A percentile compares a stretch with the other conserved stretches of the same genome.
phyloP scores from a whole-genome alignment of 2,113 vertebrate species.

The Microcebus tavaratra region DNA sequence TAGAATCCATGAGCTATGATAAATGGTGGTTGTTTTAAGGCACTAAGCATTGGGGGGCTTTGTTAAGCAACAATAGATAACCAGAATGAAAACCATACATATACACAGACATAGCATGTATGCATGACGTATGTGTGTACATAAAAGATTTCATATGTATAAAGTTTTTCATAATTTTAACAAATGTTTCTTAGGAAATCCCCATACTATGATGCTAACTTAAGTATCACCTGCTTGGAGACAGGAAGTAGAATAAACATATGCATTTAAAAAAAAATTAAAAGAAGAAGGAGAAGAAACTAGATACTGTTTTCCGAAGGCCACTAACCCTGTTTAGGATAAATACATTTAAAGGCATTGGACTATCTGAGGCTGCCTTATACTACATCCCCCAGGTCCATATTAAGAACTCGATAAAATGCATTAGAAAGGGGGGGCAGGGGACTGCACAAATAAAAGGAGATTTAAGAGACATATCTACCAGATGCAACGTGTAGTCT shows the following conservation, averaged over 20 bases:
- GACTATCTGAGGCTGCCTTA: not conserved
- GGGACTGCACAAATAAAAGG: accelerated
- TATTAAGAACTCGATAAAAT: not conserved
- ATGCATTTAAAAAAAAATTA: not conserved
- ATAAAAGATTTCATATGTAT: not conserved
- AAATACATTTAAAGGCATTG: not conserved
- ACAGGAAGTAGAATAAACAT: not conserved
- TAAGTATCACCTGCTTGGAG: constrained; percentile 15
- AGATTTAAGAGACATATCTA: not conserved
- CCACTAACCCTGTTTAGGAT: not conserved
- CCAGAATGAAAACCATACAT: not conserved
- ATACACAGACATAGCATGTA: not conserved
- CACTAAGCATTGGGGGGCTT: not conserved
- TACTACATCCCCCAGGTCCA: not conserved
- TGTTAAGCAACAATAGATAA: not conserved
- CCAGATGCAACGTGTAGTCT: not conserved
- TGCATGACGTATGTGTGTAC: not conserved
- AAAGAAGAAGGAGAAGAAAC: not conserved
- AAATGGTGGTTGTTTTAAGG: not conserved
- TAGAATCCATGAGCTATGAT: not conserved
- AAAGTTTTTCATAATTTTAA: not conserved
- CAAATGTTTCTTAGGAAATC: constrained; percentile 37
- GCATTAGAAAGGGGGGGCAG: not conserved
- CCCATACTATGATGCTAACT: not conserved
- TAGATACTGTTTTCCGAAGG: not conserved